Base-by-base conservation (phyloP, 2,888 invertebrate genomes). In the Dugesia japonica region DNA sequence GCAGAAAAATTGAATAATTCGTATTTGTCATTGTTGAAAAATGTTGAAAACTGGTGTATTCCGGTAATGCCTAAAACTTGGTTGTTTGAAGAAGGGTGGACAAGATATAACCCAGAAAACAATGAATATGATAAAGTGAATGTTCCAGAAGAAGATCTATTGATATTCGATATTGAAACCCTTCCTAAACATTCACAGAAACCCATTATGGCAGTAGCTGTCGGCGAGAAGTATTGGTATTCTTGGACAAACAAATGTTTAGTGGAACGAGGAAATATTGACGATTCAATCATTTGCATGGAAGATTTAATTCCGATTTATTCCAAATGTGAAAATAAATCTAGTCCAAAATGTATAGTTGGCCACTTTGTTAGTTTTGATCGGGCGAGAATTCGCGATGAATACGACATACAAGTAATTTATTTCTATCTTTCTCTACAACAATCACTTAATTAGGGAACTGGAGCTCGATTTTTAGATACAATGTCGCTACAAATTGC, bases 281-380 rank as follows among this genome's bases (percentile, higher is more conserved):
- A 13, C 42, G 31, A 33, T 56, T 82, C 89, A 91, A 20, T 4
- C 4, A 26, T 26, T 1, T 23, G 28, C 13, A 72, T 38, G 27
- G 33, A 33, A 27, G 33, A 78, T 17, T 27, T 76, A 27, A 33
- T 75, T 0, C 75, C 75, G 27, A 0, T 76, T 0, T 74, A 74
- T 20, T 0, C 0, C 1, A 27, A 71, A 0, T n/a, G n/a, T n/a
- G 72, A 71, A 26, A 77, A 77, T 23, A 76, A 80, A 0, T 80
- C 80, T 77, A 78, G 77, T 42, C 81, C 82, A 74, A 82, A 84
- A 74, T 85, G 97, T 31, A 87, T 95, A 17, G 88, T 98, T 4
- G 97, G 97, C 0, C 98, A 98, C 84, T 97, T 97, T 86, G 94
- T 97, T 0, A 91, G 92, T 0, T 98, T 89, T 85, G 98, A 98